These are phyloP conservation scores for Dascillus cervinus DNA, from an alignment of 2,888 invertebrate genomes.

Conservation along the genomic window DNA sequence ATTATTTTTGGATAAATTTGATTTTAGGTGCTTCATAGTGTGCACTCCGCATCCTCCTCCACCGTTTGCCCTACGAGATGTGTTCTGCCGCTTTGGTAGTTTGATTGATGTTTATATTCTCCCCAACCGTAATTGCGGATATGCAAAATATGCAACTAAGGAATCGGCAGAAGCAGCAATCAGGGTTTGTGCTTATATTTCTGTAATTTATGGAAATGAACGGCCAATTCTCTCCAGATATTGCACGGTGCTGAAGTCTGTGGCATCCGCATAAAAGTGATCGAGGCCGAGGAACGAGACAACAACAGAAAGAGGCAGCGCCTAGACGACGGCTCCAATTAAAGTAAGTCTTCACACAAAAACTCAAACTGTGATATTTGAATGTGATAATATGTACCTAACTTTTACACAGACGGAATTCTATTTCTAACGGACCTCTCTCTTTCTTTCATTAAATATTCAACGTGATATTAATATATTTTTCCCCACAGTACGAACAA, in stretches of 20 bases:
- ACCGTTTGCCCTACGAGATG: constrained; percentile 70
- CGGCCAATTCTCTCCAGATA: constrained; percentile 25
- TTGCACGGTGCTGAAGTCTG: constrained; percentile 85
- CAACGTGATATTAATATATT: too few species aligned
- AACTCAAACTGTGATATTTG: neutral
- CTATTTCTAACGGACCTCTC: too few species aligned
- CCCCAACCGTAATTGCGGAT: constrained; percentile 85
- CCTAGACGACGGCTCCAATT: constrained; percentile 14
- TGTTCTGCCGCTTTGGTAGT: constrained; percentile 85
- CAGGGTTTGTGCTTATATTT: constrained; percentile 40
- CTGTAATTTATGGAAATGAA: neutral
- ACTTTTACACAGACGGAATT: too few species aligned
- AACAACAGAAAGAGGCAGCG: constrained; percentile 20
- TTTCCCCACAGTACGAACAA: constrained; percentile 17
- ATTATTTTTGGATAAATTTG: neutral
- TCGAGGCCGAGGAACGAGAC: constrained; percentile 72
- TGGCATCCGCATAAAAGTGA: constrained; percentile 78
- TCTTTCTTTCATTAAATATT: too few species aligned
- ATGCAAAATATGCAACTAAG: constrained; percentile 74
- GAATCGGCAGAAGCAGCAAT: constrained; percentile 73
- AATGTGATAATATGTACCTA: neutral
- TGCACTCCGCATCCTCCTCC: constrained; percentile 62
- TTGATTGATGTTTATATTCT: constrained; percentile 86
- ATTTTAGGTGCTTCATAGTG: constrained; percentile 54
- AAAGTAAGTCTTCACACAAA: constrained; percentile 6